These are phyloP conservation scores for Coleophora deauratella DNA, from an alignment of 2,888 invertebrate species.

Conservation along the genomic window DNA sequence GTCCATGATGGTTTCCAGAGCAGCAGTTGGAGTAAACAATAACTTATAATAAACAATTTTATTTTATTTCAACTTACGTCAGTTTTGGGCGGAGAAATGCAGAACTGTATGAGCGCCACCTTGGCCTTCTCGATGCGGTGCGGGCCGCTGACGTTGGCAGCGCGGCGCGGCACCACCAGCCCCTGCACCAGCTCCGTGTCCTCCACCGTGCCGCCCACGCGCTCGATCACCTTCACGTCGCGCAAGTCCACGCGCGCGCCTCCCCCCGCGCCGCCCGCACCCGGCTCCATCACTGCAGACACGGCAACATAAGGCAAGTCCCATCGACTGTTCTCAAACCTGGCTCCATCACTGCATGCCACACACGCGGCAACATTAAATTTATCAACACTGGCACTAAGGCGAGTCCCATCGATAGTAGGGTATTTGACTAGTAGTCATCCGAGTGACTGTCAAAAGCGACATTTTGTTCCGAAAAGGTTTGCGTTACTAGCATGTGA, in stretches of 20 bases:
- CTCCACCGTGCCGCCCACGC: conserved; percentile 97
- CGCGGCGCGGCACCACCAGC: conserved; percentile 93
- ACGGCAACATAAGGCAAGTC: not conserved
- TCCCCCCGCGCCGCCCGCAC: conserved; percentile 74
- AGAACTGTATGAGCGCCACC: conserved; percentile 99
- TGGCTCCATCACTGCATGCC: too few relatives aligned
- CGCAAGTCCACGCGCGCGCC: conserved; percentile 90
- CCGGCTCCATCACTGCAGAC: conserved; percentile 63
- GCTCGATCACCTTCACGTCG: conserved; percentile 97
- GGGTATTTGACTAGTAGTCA: too few relatives aligned
- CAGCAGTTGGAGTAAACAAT: too few relatives aligned
- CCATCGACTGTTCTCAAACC: too few relatives aligned
- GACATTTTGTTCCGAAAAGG: too few relatives aligned
- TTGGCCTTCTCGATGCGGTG: conserved; percentile 97
- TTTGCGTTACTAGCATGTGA: too few relatives aligned
- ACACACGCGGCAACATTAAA: too few relatives aligned
- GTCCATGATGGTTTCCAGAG: too few relatives aligned
- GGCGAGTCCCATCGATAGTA: too few relatives aligned
- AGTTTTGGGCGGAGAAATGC: conserved; percentile 99
- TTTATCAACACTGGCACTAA: too few relatives aligned
- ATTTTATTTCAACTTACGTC: conserved; percentile 91
- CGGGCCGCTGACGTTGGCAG: conserved; percentile 93
- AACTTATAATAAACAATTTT: too few relatives aligned
- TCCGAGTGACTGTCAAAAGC: too few relatives aligned
- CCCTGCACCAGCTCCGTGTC: conserved; percentile 97